Evolutionary conservation across 1,140 invertebrate genomes (phyloP), one percentile per base, ranked within the genome.

Genomic region (Pachyrhynchus sulphureomaculatus): DNA sequence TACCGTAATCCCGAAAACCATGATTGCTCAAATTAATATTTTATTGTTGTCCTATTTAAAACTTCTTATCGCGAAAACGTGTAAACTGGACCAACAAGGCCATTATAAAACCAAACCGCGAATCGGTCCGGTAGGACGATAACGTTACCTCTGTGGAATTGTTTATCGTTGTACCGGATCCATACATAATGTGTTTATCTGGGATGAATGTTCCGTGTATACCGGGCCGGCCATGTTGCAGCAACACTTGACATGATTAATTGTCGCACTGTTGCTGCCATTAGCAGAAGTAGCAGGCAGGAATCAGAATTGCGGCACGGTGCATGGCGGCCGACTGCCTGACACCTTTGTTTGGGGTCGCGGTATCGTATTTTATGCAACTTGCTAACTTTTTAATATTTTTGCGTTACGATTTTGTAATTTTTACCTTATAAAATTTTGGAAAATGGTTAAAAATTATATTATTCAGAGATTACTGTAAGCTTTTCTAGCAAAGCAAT

Each of bases 141-240:
- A 68, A 70, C 61, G 61, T 64, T 56, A 69, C 70, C 70, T 70
- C 67, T 53, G 67, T 65, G 70, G 68, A 69, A 70, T 72, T 72
- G 71, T 72, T 72, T 71, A 71, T 71, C 69, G 66, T 55, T 56
- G 62, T 63, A 69, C 66, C 69, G 69, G 66, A 72, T 73, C 72
- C 72, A 71, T 71, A 70, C 70, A 69, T 73, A 73, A 73, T 71
- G 68, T 72, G 72, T 73, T 73, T 73, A 73, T 73, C 72, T 73
- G 72, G 70, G 68, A 73, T 73, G 72, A 70, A 73, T 73, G 72
- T 73, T 73, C 70, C 72, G 66, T 73, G 72, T 73, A 73, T 29
- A 29, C 26, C 68, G 65, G 68, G 65, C 68, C 72, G 67, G 72
- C 72, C 72, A 73, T 73, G 70, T 73, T 72, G 70, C 58, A 65